Evolutionary conservation across 1,140 invertebrate species (phyloP), one percentile per base, ranked within the genome.

Genomic region (Copidosoma floridanum): DNA sequence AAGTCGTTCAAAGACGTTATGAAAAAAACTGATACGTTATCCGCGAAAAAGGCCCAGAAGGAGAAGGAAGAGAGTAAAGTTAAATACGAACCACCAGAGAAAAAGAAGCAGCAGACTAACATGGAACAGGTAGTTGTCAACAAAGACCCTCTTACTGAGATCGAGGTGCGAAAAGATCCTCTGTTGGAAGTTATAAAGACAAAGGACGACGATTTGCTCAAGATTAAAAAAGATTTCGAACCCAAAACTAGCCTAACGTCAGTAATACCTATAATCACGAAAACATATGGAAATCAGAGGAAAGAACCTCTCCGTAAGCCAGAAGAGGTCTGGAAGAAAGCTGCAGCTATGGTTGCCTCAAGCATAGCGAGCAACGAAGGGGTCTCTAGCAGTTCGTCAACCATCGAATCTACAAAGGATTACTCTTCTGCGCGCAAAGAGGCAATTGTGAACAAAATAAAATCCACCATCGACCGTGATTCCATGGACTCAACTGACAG

Each of bases 401-500:
- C n/a, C 11, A 37, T 3, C 11, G 58, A 55, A 11, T 11, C 44
- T 0, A 29, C 10, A 11, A 61, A 61, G n/a, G 58, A 61, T n/a
- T 61, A 55, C 12, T 4, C 50, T 2, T 3, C 14, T 11, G 18
- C 55, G 2, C 50, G 61, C 3, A 63, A 63, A 21, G 58, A 41
- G 38, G 54, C 68, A 41, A 62, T 71, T 7, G 48, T 57, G 14
- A 66, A 65, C 23, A 75, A 70, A 37, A 64, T 63, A 7, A 82
- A 80, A 48, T 76, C 80, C 23, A 61, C 76, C 3, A 58, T 82
- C 0, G 81, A 65, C 24, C 77, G 80, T 43, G 77, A 82, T 7
- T 82, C 80, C 51, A 70, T 81, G 1, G 83, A 85, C 56, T 84
- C 82, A 0, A 79, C 79, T 2, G 89, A 91, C 63, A 89, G 86